A percentile compares a stretch with the other conserved stretches of the same genome.
Conservation (phyloP, 1,140 invertebrate species). For the Philaenus spumarius region DNA sequence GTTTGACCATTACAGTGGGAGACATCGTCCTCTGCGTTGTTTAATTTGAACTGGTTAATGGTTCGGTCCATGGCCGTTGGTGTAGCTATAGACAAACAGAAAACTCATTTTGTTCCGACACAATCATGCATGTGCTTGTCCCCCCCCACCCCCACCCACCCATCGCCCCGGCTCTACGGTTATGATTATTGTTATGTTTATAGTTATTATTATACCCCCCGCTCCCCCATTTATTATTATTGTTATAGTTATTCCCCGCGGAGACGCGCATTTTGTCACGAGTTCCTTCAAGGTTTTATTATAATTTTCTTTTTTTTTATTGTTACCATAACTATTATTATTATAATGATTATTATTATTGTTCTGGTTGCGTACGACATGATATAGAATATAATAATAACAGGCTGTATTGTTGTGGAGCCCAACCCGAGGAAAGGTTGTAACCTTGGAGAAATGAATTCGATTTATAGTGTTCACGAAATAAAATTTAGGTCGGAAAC, state of each 20-base stretch:
- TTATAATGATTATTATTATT: constrained; percentile 19
- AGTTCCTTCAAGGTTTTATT: not conserved
- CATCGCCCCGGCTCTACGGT: constrained; percentile 3
- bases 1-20: too few species aligned
- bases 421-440: too few species aligned
- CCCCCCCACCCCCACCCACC: not conserved
- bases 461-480: too few species aligned
- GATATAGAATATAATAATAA: too few species aligned
- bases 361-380: not conserved
- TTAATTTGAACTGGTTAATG: too few species aligned
- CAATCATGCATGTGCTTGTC: constrained; percentile 3
- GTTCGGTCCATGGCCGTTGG: not conserved
- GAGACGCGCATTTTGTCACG: constrained; percentile 14
- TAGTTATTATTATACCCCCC: constrained; percentile 24
- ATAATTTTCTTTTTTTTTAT: constrained; percentile 1
- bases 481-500: too few species aligned
- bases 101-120: not conserved
- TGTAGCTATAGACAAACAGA: not conserved
- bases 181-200: constrained; percentile 27
- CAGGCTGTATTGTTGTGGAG: not conserved
- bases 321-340: constrained; percentile 1
- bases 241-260: constrained; percentile 23
- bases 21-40: too few species aligned
- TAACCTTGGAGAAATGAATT: too few species aligned
- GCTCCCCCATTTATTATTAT: constrained; percentile 23